Evolutionary conservation across 2,797 vertebrate genomes (phyloP), one percentile per base, ranked within the genome.

Genomic region (Hoplostethus atlanticus): DNA sequence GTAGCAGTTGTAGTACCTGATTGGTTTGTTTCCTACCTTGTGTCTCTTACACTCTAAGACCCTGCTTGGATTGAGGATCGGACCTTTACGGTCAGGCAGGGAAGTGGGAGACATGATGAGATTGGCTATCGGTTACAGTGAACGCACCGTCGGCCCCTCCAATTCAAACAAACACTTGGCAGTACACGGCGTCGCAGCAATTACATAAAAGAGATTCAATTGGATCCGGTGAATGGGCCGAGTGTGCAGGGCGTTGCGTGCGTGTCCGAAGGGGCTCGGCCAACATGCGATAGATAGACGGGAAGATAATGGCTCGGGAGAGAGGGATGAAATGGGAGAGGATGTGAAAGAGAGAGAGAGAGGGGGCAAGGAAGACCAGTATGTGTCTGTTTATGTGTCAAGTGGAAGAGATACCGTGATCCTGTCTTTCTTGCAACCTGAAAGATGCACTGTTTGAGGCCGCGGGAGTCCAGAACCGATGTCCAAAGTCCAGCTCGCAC

Each of bases 111-210:
- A 52, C 67, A 68, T 25, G 70, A 80, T 69, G 73, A 73, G 66
- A 79, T 77, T 16, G 11, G 52, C 55, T 86, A 85, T 90, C 81
- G 71, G 77, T 68, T 85, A 60, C 56, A 79, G 65, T 34, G 55
- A 77, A 73, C 6, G 46, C 63, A 80, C 66, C 9, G 4, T 62
- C 9, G 70, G 40, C 52, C 52, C 31, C 31, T 84, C 90, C 87
- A 91, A 86, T 53, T 81, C 80, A 88, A 93, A 89, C 81, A 92
- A 84, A 79, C 62, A 50, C 73, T 76, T 87, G 86, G 84, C 86
- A 84, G 77, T 15, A 81, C 75, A 73, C 58, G 13, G 36, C 13
- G n/a, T 71, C 50, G 40, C 31, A 4, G 74, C 46, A 82, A 82
- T 79, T 83, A 85, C 68, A 50, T 47, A 25, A 78, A 59, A 77